Percentiles rank a stretch among this genome's conserved stretches.
Conservation (phyloP, 1,140 invertebrate species). For the Thaumetopoea pityocampa region DNA sequence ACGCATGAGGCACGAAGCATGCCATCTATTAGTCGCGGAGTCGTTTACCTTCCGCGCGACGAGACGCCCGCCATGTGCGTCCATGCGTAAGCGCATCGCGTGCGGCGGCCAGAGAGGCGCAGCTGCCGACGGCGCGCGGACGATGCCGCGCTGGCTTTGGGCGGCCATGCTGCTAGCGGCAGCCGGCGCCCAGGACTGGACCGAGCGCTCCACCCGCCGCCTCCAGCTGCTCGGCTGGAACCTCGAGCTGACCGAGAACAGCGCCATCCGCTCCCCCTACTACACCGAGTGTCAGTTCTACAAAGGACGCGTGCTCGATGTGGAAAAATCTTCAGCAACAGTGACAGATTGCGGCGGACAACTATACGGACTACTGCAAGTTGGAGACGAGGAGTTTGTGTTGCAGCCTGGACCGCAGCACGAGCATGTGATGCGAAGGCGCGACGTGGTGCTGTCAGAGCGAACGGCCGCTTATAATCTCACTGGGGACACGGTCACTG, state of each 20-base stretch:
- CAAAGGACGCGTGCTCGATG: constrained; percentile 48
- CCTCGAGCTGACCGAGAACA: constrained; percentile 56
- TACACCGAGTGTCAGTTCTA: constrained; percentile 66
- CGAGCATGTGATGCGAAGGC: constrained; percentile 54
- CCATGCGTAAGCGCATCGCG: constrained; percentile 61
- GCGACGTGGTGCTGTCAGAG: constrained; percentile 52
- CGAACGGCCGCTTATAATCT: constrained; percentile 50
- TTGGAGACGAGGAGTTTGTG: constrained; percentile 54
- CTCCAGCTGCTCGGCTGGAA: constrained; percentile 59
- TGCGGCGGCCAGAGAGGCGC: constrained; percentile 47
- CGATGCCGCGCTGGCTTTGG: constrained; percentile 64
- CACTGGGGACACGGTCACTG: constrained; percentile 54
- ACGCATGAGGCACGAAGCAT: constrained; percentile 47
- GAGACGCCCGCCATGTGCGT: constrained; percentile 69
- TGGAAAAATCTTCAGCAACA: constrained; percentile 46
- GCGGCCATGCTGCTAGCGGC: constrained; percentile 42
- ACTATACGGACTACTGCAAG: constrained; percentile 58
- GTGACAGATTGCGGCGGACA: constrained; percentile 63
- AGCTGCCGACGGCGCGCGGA: constrained; percentile 61
- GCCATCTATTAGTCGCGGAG: constrained; percentile 63
- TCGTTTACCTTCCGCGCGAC: constrained; percentile 70
- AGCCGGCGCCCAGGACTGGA: constrained; percentile 36
- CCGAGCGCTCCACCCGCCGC: constrained; percentile 35
- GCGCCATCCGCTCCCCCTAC: constrained; percentile 57
- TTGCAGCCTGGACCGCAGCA: too few species aligned